Base-by-base conservation (phyloP, 1,140 invertebrate species). In the Drosophila kepulauana region DNA sequence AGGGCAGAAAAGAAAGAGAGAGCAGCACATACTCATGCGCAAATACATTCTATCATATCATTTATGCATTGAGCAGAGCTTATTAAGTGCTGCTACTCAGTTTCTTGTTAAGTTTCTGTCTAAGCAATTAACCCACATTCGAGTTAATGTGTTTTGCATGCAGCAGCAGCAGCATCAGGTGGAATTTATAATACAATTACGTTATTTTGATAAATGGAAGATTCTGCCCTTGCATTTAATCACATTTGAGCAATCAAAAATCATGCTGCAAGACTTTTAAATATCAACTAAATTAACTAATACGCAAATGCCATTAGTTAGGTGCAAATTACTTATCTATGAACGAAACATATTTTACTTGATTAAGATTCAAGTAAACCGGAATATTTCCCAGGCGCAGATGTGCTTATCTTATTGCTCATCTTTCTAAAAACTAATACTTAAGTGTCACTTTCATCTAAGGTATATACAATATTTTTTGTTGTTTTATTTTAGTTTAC, bases 111-210 rank as follows among this genome's bases (percentile, higher is more conserved):
- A 62, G 16, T 10, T 52, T 41, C 80, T 68, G 82, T 11, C 69
- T 54, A 71, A 74, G 77, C 73, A 88, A 87, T 87, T 87, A 88
- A 82, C 84, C 80, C 77, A 79, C 43, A 65, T 87, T 57, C 52
- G 11, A 13, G 8, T 45, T 79, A 80, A 78, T 84, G 67, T 72
- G 67, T 57, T 82, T 72, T 69, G 54, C 59, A 77, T 88, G 64
- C 58, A 63, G 20, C 20, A 20, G 20, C 58, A 63, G 20, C 20
- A 25, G 16, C 58, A 63, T 45, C 59, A 43, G 66, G 43, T 75
- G 66, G 49, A 56, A 38, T 7, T 56, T 41, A 46, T 61, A 73
- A 67, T 46, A 15, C 28, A n/a, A 59, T 68, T 66, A 64, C 10
- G 43, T 33, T 46, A 67, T 41, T n/a, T 43, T 38, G 13, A 33